Evolutionary conservation across 2,113 vertebrate species (phyloP).

Genomic region (Jaculus jaculus): DNA sequence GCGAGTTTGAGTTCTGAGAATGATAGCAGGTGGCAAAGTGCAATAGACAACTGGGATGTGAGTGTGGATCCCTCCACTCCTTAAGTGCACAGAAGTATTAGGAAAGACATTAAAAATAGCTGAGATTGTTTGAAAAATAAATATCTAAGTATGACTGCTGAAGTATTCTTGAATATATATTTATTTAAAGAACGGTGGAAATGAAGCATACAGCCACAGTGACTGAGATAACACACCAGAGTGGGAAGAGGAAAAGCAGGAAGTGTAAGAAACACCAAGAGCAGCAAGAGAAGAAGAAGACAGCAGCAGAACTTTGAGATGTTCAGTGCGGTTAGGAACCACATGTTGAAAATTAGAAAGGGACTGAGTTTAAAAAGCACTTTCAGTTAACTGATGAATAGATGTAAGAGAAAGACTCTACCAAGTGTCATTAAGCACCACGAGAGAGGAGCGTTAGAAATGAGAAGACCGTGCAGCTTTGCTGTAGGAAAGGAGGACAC

Average conservation of each 20-base stretch:
- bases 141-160: not conserved
- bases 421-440: not conserved
- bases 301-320: not conserved
- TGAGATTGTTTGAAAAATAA: conserved; percentile 19
- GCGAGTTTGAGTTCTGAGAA: not conserved
- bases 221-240: not conserved
- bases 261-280: not conserved
- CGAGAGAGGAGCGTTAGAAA: not conserved
- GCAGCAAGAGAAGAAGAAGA: not conserved
- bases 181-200: conserved; percentile 20
- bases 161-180: not conserved
- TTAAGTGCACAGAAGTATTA: conserved; percentile 22
- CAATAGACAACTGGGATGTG: not conserved
- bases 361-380: not conserved
- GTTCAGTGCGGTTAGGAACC: not conserved
- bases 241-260: not conserved
- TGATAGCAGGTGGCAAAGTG: conserved; percentile 4
- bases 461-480: not conserved
- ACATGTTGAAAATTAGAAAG: not conserved
- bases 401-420: not conserved
- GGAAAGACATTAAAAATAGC: not conserved
- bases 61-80: not conserved
- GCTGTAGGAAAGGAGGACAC: not conserved
- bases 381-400: not conserved
- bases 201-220: not conserved